These are phyloP conservation scores for Amblyraja radiata DNA, from an alignment of 2,797 vertebrate species.

Conservation along the genomic window DNA sequence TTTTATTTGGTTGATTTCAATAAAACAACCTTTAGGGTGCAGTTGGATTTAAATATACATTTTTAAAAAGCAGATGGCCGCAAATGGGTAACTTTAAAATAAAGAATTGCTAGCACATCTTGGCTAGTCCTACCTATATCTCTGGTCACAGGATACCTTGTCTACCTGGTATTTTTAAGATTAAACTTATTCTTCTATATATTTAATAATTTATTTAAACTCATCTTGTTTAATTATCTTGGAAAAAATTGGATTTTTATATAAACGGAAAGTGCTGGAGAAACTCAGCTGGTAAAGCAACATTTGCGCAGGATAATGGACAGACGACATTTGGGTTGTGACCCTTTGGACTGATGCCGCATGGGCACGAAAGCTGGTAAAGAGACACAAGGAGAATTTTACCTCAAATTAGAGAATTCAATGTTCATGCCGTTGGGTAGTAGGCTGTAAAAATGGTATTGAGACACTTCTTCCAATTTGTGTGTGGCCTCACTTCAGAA, in stretches of 20 bases:
- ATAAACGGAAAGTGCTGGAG: neutral
- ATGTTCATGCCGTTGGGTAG: too few relatives aligned
- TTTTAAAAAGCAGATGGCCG: neutral
- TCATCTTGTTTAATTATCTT: slow-evolving; percentile 17
- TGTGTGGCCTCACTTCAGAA: too few relatives aligned
- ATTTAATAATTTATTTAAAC: neutral
- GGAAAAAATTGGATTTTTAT: neutral
- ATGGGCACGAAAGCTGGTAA: too few relatives aligned
- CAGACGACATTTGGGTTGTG: too few relatives aligned
- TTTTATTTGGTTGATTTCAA: neutral
- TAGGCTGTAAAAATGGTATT: too few relatives aligned
- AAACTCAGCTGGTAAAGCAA: too few relatives aligned
- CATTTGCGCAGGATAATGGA: too few relatives aligned
- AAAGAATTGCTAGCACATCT: neutral
- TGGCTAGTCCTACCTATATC: neutral
- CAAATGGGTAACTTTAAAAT: neutral
- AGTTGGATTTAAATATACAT: too few relatives aligned
- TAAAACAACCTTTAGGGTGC: neutral
- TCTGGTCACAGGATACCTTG: neutral
- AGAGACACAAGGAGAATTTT: too few relatives aligned
- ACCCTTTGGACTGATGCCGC: too few relatives aligned
- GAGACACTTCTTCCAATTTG: too few relatives aligned
- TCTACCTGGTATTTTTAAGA: neutral
- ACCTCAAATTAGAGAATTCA: too few relatives aligned
- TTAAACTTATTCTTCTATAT: neutral